These are phyloP conservation scores for Apus apus DNA, from an alignment of 2,113 vertebrate genomes.

Conservation along the genomic window DNA sequence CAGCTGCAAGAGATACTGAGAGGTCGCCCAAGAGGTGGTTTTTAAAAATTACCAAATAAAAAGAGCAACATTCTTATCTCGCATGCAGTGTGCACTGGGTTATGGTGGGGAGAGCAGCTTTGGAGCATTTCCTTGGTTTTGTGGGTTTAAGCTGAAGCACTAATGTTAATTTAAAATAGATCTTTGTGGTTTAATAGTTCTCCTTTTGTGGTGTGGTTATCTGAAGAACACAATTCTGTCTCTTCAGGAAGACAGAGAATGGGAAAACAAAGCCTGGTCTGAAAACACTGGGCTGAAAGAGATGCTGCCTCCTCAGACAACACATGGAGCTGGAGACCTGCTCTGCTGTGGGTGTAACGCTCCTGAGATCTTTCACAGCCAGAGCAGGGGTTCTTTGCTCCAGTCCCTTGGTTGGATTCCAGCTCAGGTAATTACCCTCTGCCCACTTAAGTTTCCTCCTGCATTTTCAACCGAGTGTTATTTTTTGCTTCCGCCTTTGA, in stretches of 20 bases:
- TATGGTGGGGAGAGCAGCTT: neutral
- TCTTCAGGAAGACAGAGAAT: slow-evolving; percentile 11
- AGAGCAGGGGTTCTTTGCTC: neutral
- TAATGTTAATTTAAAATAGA: slow-evolving; percentile 49
- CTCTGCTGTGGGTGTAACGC: fast-evolving
- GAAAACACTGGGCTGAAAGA: neutral
- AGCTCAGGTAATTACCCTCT: slow-evolving; percentile 9
- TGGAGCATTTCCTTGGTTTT: slow-evolving; percentile 6
- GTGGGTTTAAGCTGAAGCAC: slow-evolving; percentile 11
- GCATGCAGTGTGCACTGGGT: neutral
- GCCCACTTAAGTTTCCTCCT: slow-evolving; percentile 40
- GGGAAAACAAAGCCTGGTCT: neutral
- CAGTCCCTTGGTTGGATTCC: neutral
- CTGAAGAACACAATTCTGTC: neutral
- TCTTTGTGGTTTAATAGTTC: slow-evolving; percentile 42
- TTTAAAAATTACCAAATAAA: neutral
- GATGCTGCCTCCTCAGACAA: neutral
- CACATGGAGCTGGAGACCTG: fast-evolving
- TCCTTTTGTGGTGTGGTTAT: slow-evolving; percentile 38
- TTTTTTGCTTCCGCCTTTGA: slow-evolving; percentile 36
- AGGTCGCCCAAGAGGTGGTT: neutral
- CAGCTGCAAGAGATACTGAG: slow-evolving; percentile 20
- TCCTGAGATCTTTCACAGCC: neutral
- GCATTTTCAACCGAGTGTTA: slow-evolving; percentile 37
- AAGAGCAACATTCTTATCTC: slow-evolving; percentile 17